phyloP scores from a whole-genome alignment of 35 echinoderm and acorn worm species.

The Ptychodera flava region DNA sequence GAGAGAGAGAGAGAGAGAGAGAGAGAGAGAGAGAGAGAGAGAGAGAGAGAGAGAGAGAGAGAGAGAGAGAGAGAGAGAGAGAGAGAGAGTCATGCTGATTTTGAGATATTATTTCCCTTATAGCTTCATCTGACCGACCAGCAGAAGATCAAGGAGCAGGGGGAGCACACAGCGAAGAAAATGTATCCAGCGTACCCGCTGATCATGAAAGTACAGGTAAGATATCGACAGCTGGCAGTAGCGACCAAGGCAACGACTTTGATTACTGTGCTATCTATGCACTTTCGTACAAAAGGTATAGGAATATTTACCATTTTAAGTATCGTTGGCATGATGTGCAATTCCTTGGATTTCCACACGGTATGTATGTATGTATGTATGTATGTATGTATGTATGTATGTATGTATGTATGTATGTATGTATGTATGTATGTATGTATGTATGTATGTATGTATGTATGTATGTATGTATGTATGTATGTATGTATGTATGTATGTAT shows the following conservation, averaged over 20 bases:
- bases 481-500: conserved; percentile 46
- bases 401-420: conserved; percentile 35
- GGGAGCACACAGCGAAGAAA: neutral
- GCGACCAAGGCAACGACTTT: too few species aligned
- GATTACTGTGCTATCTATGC: neutral
- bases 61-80: too few species aligned
- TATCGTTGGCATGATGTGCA: neutral
- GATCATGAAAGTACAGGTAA: neutral
- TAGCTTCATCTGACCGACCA: too few species aligned
- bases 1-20: too few species aligned
- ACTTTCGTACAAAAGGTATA: neutral
- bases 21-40: too few species aligned
- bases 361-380: conserved; percentile 13
- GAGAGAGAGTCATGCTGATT: too few species aligned
- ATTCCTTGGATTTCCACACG: neutral
- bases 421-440: conserved; percentile 31
- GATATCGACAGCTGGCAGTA: too few species aligned
- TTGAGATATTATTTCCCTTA: too few species aligned
- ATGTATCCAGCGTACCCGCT: neutral
- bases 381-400: conserved; percentile 31
- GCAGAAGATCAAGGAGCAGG: too few species aligned
- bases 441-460: conserved; percentile 31
- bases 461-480: conserved; percentile 42
- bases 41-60: too few species aligned
- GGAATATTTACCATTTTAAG: neutral